Base-by-base conservation (phyloP, 2,888 invertebrate species). In the Acronicta alni region DNA sequence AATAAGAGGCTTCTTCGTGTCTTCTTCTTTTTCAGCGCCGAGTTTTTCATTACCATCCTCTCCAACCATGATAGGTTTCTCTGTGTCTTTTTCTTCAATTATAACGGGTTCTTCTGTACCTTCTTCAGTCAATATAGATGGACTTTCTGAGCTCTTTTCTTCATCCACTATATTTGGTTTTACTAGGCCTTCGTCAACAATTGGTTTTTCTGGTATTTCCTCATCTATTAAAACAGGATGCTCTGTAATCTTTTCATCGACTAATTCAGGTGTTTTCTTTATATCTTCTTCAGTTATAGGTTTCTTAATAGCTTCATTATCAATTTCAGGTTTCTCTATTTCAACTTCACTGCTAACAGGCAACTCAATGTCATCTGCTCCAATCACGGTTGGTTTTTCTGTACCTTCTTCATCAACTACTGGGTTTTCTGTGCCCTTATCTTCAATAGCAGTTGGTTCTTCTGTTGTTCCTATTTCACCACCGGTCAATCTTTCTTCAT, bases 341-440 rank as follows among this genome's bases (percentile, higher is more conserved):
- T 59, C 64, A n/a, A 32, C 53, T 39, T 58, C 62, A 18, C 23
- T 38, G 20, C 43, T 15, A 18, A 7, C 18, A 30, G 72, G 67
- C 43, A 47, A 47, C 1, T 68, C 42, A 16, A 41, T 47, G 12
- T 1, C 38, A 30, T 35, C 38, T 53, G 42, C 17, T 26, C 52
- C 39, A 0, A 15, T 12, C 16, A 15, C 1, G 6, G 47, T 7
- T 30, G 55, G 48, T 62, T 58, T 39, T n/a, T 57, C 20, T 30
- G 9, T 38, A 15, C 8, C 23, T 16, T 38, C 30, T 6, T 52
- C 26, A 26, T 26, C 39, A 30, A 15, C 1, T 15, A 14, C 4
- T 7, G 45, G 17, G 12, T 45, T 32, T 10, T 42, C 48, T 12
- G 37, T 43, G n/a, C 17, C 14, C 14, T 15, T 44, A 4, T 59